Conservation (phyloP, 1,140 invertebrate genomes). For the Panagrolaimus sp. region DNA sequence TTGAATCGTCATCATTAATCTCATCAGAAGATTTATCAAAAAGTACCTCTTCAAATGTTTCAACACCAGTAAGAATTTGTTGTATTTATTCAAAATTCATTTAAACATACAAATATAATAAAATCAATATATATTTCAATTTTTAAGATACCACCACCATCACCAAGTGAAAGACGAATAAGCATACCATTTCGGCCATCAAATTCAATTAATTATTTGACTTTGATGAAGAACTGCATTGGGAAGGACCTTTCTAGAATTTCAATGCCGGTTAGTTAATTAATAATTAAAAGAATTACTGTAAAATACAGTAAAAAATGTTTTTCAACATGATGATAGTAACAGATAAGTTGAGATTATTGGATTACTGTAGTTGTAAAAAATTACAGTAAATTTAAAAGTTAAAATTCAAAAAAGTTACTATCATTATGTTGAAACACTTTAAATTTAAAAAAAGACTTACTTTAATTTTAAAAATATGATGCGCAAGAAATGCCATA, state of each 20-base stretch:
- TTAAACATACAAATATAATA: neutral
- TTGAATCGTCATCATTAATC: neutral
- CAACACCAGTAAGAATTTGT: too few relatives aligned
- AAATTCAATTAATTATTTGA: constrained; percentile 70
- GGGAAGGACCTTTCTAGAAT: constrained; percentile 97
- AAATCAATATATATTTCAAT: neutral
- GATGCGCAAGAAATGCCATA: constrained; percentile 7
- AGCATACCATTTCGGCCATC: constrained; percentile 1
- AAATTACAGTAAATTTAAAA: neutral
- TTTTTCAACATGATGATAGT: too few relatives aligned
- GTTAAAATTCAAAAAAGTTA: constrained; percentile 12
- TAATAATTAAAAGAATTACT: neutral
- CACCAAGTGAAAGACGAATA: neutral
- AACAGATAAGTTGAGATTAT: too few relatives aligned
- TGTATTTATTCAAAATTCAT: too few relatives aligned
- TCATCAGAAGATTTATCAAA: neutral
- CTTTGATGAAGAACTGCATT: constrained; percentile 99
- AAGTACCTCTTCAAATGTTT: too few relatives aligned
- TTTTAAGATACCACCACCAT: neutral
- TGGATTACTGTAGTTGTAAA: neutral
- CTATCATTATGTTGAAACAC: constrained; percentile 7
- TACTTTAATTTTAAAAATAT: constrained; percentile 16
- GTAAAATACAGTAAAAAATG: too few relatives aligned
- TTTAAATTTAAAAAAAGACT: neutral
- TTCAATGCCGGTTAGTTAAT: constrained; percentile 77